Evolutionary conservation across 2,888 invertebrate species (phyloP), one percentile per base, ranked within the genome.

Genomic region (Spisula solida): DNA sequence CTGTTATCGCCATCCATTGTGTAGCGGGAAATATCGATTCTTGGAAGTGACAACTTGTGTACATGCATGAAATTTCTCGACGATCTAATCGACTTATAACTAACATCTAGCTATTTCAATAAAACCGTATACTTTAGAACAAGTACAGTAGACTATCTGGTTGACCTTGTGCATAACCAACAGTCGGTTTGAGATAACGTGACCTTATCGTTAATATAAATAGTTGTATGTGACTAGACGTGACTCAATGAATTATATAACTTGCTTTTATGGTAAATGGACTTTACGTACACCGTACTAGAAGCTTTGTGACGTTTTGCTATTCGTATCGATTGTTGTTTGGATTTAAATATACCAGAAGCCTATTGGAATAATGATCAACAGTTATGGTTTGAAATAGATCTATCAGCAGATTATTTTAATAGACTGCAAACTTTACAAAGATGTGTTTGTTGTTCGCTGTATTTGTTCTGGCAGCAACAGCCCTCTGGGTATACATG

Each of bases 401-500:
- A n/a, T n/a, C n/a, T n/a, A n/a, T n/a, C n/a, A n/a, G 41, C 8
- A 66, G 10, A 66, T 66, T 66, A 10, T 2, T 25, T 66, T 12
- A 4, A 66, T 66, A 5, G n/a, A 66, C 25, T 66, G 10, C 25
- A 66, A 66, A 0, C 8, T 25, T n/a, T n/a, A n/a, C 25, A n/a
- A 51, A 75, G 47, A 83, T 88, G 90, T 92, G 93, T 83, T 47
- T 88, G 8, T 25, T 70, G 20, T 93, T 90, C 79, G 90, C 82
- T 20, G 85, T 29, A 0, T 48, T 84, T 4, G 90, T 92, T n/a
- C 60, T 89, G 18, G 66, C 66, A 14, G 41, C 92, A 29, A 93
- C 93, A 6, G 75, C 91, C 48, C 41, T 91, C 60, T 93, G 93
- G 93, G 92, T 93, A 1, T 90, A 87, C 56, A 41, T 90, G 18